Percentiles rank a stretch among this genome's conserved stretches.
phyloP scores from a whole-genome alignment of 2,797 vertebrate genomes.

The Cetoscarus ocellatus region DNA sequence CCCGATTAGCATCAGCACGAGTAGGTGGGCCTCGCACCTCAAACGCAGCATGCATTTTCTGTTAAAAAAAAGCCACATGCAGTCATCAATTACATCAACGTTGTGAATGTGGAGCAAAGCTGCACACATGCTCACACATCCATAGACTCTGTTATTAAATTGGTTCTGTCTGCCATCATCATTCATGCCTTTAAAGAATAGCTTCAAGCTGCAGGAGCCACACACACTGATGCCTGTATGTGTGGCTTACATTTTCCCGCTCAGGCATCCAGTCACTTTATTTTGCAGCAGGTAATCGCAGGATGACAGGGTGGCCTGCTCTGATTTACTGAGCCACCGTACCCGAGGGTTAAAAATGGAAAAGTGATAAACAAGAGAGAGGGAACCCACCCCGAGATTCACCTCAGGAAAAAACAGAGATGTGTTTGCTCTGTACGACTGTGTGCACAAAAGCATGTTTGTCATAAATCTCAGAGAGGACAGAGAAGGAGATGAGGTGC shows the following conservation, averaged over 20 bases:
- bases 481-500: constrained; percentile 60
- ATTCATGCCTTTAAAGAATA: constrained; percentile 45
- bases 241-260: constrained; percentile 47
- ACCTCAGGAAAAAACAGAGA: constrained; percentile 1
- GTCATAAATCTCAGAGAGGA: constrained; percentile 65
- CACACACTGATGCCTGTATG: constrained; percentile 11
- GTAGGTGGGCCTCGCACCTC: constrained; percentile 24
- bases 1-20: constrained; percentile 33
- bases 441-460: constrained; percentile 33
- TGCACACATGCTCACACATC: constrained; percentile 9
- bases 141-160: constrained; percentile 38
- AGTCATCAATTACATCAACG: constrained; percentile 17
- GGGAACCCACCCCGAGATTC: constrained; percentile 30
- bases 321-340: constrained; percentile 66
- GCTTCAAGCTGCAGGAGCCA: constrained; percentile 11
- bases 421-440: constrained; percentile 1
- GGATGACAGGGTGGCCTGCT: constrained; percentile 61
- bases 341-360: constrained; percentile 58
- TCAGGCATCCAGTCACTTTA: constrained; percentile 65
- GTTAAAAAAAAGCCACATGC: constrained; percentile 5
- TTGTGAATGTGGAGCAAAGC: constrained; percentile 7
- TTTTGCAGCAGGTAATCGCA: constrained; percentile 70
- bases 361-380: constrained; percentile 73
- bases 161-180: constrained; percentile 37
- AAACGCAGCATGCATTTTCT: constrained; percentile 22